Percentiles rank a stretch among this genome's conserved stretches.
Conservation (phyloP, 2,113 vertebrate species). For the Bujurquina vittata region DNA sequence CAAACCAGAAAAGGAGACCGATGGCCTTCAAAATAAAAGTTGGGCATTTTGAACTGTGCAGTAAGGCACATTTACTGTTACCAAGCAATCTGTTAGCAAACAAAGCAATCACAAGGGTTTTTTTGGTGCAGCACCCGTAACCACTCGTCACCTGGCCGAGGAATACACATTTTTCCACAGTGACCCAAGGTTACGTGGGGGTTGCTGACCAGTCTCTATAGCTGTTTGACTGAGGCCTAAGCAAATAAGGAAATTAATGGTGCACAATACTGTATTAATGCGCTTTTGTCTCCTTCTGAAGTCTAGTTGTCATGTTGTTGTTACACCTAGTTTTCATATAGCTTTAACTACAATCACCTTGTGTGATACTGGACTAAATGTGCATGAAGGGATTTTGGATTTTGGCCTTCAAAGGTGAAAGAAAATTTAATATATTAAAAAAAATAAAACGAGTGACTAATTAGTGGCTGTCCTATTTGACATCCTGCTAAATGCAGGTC, state of each 20-base stretch:
- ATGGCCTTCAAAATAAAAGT: neutral
- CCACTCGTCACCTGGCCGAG: neutral
- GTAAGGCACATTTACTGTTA: neutral
- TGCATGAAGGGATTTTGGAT: neutral
- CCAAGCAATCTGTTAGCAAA: neutral
- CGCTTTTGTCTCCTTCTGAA: neutral
- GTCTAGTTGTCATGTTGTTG: neutral
- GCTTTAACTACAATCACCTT: neutral
- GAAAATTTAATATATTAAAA: neutral
- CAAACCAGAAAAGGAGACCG: neutral
- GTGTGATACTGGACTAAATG: neutral
- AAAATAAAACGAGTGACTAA: conserved; percentile 36
- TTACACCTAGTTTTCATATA: neutral
- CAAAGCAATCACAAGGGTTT: neutral
- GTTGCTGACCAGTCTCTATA: neutral
- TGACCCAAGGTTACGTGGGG: neutral
- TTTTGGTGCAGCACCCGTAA: neutral
- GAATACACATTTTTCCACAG: neutral
- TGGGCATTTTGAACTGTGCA: neutral
- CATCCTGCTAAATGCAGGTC: conserved; percentile 80
- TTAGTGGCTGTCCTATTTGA: conserved; percentile 78
- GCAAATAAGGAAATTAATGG: neutral
- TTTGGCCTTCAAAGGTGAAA: conserved; percentile 8
- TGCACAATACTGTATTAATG: neutral
- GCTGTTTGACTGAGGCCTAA: neutral